Percentiles rank a stretch among this genome's conserved stretches.
phyloP scores from a whole-genome alignment of 2,113 vertebrate genomes.

The Tonatia bakeri region DNA sequence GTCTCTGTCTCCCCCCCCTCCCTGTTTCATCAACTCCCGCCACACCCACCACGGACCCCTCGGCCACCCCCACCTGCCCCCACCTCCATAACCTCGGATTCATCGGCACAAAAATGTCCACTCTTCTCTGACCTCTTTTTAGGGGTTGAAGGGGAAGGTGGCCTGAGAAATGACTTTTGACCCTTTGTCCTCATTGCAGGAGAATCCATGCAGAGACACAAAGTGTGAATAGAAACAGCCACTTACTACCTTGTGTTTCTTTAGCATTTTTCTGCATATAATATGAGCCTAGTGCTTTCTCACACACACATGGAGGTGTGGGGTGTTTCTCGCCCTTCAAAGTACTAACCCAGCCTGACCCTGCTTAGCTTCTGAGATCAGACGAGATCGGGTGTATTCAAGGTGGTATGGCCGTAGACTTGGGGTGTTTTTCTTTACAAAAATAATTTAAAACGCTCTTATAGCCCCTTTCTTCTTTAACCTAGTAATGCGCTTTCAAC shows the following conservation, averaged over 20 bases:
- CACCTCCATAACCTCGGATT: not conserved
- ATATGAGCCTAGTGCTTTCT: not conserved
- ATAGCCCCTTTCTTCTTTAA: not conserved
- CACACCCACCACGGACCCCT: no score
- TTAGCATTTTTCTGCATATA: not conserved
- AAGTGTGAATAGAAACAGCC: not conserved
- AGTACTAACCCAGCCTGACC: no score
- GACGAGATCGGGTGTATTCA: no score
- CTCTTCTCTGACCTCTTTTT: not conserved
- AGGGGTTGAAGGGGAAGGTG: not conserved
- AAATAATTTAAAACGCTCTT: not conserved
- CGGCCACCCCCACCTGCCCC: fast-evolving
- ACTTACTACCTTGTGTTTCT: fast-evolving
- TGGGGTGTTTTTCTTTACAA: not conserved
- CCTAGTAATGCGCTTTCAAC: not conserved
- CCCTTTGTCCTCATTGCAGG: not conserved
- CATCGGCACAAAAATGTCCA: not conserved
- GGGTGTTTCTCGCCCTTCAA: no score
- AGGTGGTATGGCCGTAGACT: no score
- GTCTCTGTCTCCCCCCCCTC: not conserved
- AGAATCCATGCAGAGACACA: not conserved
- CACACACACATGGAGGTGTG: not conserved
- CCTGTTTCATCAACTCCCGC: fast-evolving
- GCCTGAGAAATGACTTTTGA: not conserved
- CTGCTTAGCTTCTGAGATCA: no score